Evolutionary conservation across 1,140 invertebrate species (phyloP).

Genomic region (Sinella curviseta): DNA sequence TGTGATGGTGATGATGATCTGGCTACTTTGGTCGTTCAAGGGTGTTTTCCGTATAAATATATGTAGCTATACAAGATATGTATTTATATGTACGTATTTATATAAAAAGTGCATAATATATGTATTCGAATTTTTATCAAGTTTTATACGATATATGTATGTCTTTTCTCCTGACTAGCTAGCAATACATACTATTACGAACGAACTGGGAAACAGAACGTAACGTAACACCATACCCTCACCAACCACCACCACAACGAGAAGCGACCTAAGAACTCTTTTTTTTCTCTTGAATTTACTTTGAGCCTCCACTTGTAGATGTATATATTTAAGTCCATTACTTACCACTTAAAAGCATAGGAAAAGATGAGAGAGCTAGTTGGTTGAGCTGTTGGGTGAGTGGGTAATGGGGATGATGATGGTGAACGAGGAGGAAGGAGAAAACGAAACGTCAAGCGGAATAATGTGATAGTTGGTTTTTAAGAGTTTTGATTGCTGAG

Average conservation of each 20-base stretch:
- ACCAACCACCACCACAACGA: background rate
- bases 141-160: too few relatives aligned
- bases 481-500: constrained; percentile 27
- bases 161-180: too few relatives aligned
- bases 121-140: too few relatives aligned
- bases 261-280: background rate
- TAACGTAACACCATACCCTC: background rate
- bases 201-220: background rate
- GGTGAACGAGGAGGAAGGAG: background rate
- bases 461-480: constrained; percentile 26
- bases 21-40: constrained; percentile 7
- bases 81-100: background rate
- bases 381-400: constrained; percentile 8
- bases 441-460: constrained; percentile 14
- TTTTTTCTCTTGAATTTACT: constrained; percentile 22
- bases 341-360: constrained; percentile 19
- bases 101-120: too few relatives aligned
- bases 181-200: background rate
- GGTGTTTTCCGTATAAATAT: background rate
- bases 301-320: background rate
- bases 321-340: constrained; percentile 14
- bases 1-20: constrained; percentile 7
- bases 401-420: constrained; percentile 21
- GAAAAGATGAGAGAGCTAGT: background rate
- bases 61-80: background rate